These are phyloP conservation scores for Venturia canescens DNA, from an alignment of 1,140 invertebrate genomes.

Conservation along the genomic window DNA sequence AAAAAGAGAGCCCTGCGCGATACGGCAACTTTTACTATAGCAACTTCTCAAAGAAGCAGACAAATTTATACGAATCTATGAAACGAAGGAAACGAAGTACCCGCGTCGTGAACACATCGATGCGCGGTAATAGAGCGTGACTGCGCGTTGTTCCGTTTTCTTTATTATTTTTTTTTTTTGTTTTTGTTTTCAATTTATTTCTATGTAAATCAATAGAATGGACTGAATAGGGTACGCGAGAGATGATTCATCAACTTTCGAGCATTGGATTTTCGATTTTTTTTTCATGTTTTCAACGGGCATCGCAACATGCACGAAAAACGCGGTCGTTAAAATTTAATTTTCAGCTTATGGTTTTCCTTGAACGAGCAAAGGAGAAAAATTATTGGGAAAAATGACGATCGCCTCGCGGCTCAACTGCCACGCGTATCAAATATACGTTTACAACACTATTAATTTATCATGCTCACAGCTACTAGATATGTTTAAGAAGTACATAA, in stretches of 20 bases:
- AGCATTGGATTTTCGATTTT: slow-evolving; percentile 23
- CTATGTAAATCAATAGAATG: slow-evolving; percentile 56
- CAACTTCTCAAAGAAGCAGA: slow-evolving; percentile 27
- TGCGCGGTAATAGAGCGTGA: slow-evolving; percentile 11
- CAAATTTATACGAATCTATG: not conserved
- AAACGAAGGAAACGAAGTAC: slow-evolving; percentile 28
- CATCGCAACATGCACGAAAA: slow-evolving; percentile 50
- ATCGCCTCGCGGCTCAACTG: slow-evolving; percentile 68
- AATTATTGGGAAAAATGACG: slow-evolving; percentile 41
- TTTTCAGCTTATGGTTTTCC: slow-evolving; percentile 47
- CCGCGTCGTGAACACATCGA: not conserved
- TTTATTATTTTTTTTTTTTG: not conserved
- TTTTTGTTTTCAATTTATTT: not conserved
- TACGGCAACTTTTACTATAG: not conserved
- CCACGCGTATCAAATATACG: slow-evolving; percentile 62
- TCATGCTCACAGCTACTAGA: slow-evolving; percentile 71
- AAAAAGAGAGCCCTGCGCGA: slow-evolving; percentile 36
- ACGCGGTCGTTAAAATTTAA: not conserved
- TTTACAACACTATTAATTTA: slow-evolving; percentile 71
- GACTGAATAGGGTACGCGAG: slow-evolving; percentile 68
- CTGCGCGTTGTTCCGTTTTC: not conserved
- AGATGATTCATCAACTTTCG: slow-evolving; percentile 54
- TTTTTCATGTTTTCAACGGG: slow-evolving; percentile 49
- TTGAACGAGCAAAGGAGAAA: slow-evolving; percentile 42
- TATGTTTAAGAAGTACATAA: slow-evolving; percentile 67